Evolutionary conservation across 1,140 invertebrate species (phyloP).

Genomic region (Cylas formicarius): DNA sequence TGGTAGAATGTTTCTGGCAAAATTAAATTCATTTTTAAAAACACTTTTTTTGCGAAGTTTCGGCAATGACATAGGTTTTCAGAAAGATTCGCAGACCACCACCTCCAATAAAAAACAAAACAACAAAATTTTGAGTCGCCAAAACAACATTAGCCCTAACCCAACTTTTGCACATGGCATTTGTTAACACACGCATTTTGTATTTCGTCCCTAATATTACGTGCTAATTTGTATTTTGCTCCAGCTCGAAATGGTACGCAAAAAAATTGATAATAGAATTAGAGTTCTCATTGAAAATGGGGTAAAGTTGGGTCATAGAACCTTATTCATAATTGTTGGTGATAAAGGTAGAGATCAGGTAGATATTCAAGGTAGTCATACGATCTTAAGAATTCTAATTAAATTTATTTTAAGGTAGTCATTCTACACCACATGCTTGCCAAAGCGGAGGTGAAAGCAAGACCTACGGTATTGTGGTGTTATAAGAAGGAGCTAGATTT

Average conservation of each 20-base stretch:
- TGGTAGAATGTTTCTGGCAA: no score
- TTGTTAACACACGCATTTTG: no score
- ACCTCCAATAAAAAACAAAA: no score
- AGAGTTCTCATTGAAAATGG: constrained; percentile 96
- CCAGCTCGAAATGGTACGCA: constrained; percentile 79
- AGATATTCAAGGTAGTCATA: constrained; percentile 25
- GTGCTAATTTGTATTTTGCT: no score
- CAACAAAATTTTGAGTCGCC: no score
- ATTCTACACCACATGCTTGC: constrained; percentile 96
- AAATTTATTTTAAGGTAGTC: constrained; percentile 59
- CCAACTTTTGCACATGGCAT: no score
- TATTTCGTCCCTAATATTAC: no score
- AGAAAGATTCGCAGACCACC: no score
- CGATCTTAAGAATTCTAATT: background rate
- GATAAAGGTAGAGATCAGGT: constrained; percentile 96
- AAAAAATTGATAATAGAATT: constrained; percentile 96
- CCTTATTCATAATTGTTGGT: constrained; percentile 92
- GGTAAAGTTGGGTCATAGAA: constrained; percentile 76
- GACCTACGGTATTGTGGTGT: constrained; percentile 95
- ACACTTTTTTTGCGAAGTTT: no score
- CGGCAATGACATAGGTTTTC: no score
- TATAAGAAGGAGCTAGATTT: constrained; percentile 97
- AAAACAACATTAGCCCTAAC: no score
- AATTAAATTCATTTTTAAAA: no score
- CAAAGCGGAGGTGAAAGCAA: constrained; percentile 85